Percentiles rank a stretch among this genome's conserved stretches.
These are phyloP conservation scores for Actinia tenebrosa DNA, from an alignment of 64 coral and sea anemone species.

Conservation along the genomic window DNA sequence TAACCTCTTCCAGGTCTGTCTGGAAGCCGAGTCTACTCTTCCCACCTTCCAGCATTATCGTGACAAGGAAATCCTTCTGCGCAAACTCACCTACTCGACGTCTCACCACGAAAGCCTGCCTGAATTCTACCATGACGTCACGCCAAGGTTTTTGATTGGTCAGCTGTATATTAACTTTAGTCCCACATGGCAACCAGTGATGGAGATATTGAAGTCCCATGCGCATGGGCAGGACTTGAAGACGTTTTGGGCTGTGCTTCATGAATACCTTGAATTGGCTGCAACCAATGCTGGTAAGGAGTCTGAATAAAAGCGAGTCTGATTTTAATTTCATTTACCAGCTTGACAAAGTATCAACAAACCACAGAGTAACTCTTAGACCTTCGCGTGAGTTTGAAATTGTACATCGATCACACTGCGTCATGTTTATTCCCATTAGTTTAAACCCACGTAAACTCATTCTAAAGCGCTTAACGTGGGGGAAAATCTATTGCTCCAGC, in stretches of 20 bases:
- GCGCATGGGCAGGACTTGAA: conserved; percentile 38
- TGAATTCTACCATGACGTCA: conserved; percentile 42
- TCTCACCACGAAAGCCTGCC: conserved; percentile 31
- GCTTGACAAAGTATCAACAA: background rate
- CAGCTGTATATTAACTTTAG: conserved; percentile 75
- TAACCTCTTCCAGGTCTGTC: conserved; percentile 52
- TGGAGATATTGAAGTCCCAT: conserved; percentile 61
- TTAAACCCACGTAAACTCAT: no score
- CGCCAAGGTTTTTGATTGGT: conserved; percentile 54
- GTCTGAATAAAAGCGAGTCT: background rate
- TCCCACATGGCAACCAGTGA: conserved; percentile 65
- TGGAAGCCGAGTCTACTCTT: conserved; percentile 53
- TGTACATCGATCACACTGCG: no score
- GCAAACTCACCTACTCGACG: conserved; percentile 56
- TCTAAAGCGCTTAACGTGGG: no score
- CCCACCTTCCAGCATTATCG: conserved; percentile 56
- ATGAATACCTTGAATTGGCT: conserved; percentile 29
- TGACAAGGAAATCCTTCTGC: conserved; percentile 59
- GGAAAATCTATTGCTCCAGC: no score
- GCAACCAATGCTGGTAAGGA: conserved; percentile 62
- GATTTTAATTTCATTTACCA: no score
- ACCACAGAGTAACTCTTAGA: no score
- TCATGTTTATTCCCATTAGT: no score
- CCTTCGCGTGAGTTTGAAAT: no score
- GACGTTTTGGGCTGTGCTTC: conserved; percentile 58